Percentiles rank a stretch among this genome's conserved stretches.
Evolutionary conservation across 2,113 vertebrate genomes (phyloP).

Genomic region (Alethe diademata): DNA sequence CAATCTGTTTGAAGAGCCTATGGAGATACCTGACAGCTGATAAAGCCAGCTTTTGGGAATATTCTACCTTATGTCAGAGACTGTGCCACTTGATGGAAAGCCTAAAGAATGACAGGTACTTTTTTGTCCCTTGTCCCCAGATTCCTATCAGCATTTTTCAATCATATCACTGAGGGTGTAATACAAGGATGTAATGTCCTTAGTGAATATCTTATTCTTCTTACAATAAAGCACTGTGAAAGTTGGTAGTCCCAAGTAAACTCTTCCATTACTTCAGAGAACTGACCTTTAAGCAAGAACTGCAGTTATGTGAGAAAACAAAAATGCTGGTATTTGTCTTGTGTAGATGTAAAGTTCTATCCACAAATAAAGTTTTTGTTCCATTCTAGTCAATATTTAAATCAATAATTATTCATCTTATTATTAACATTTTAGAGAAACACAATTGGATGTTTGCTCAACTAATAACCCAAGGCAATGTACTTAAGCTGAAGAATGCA

Average conservation of each 20-base stretch:
- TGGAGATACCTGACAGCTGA: not conserved
- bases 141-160: not conserved
- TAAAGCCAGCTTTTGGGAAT: not conserved
- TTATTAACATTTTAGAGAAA: not conserved
- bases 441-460: not conserved
- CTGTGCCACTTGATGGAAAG: not conserved
- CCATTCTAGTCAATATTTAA: not conserved
- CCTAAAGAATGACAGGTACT: not conserved
- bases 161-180: not conserved
- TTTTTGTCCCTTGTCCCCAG: not conserved
- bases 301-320: not conserved
- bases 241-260: not conserved
- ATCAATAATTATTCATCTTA: not conserved
- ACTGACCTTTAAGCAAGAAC: not conserved
- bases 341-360: not conserved
- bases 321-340: not conserved
- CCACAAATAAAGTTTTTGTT: not conserved
- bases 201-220: not conserved
- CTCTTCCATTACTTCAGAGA: not conserved
- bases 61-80: not conserved
- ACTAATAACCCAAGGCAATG: not conserved
- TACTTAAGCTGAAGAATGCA: not conserved
- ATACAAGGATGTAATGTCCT: not conserved
- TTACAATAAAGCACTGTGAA: not conserved
- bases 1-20: not conserved